Percentiles rank a stretch among this genome's conserved stretches.
Evolutionary conservation across 2,888 invertebrate genomes (phyloP).

Genomic region (Agonum fuliginosum): DNA sequence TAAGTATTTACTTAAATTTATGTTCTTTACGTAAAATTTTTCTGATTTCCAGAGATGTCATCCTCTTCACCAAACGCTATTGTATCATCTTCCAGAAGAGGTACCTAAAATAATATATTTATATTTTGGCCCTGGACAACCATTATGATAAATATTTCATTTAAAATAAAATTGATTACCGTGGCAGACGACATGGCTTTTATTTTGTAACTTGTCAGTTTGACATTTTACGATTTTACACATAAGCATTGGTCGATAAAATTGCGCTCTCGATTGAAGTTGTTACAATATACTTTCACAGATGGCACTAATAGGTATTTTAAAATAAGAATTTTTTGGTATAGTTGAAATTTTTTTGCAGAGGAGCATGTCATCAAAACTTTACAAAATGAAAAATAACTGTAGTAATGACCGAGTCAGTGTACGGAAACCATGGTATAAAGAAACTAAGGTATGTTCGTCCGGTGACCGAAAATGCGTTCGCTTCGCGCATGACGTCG

Average conservation of each 20-base stretch:
- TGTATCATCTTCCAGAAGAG: slow-evolving; percentile 90
- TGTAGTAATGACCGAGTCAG: too few relatives aligned
- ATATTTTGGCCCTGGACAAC: too few relatives aligned
- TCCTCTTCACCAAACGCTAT: slow-evolving; percentile 92
- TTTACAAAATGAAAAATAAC: too few relatives aligned
- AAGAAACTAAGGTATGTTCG: too few relatives aligned
- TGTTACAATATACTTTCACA: not conserved
- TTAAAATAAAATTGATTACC: slow-evolving; percentile 60
- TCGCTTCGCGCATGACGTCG: too few relatives aligned
- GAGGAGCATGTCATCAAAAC: too few relatives aligned
- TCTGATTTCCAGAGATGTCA: slow-evolving; percentile 72
- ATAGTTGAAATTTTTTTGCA: too few relatives aligned
- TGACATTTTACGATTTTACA: slow-evolving; percentile 54
- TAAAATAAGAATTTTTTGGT: too few relatives aligned
- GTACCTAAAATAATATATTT: slow-evolving; percentile 80
- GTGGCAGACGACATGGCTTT: slow-evolving; percentile 63
- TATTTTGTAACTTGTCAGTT: slow-evolving; percentile 55
- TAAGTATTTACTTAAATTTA: slow-evolving; percentile 28
- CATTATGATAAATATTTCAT: not conserved
- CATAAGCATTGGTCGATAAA: slow-evolving; percentile 19
- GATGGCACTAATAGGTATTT: too few relatives aligned
- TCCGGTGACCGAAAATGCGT: too few relatives aligned
- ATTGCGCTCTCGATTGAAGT: not conserved
- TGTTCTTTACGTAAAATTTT: slow-evolving; percentile 65
- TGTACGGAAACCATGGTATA: too few relatives aligned